These are phyloP conservation scores for Toxostoma redivivum DNA, from an alignment of 2,113 vertebrate genomes.

Conservation along the genomic window DNA sequence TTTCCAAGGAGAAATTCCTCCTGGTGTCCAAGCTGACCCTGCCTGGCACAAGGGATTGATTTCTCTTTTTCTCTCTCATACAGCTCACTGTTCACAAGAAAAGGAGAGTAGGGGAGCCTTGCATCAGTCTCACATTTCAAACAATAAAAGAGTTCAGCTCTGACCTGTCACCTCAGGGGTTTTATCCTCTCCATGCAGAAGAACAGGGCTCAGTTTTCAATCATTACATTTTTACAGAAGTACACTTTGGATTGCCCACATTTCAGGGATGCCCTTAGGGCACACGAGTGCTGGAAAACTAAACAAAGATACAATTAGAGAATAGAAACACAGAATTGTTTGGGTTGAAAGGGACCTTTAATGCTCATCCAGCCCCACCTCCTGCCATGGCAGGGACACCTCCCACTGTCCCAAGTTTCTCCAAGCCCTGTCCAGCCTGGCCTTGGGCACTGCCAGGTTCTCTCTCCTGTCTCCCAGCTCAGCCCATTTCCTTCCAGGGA, in stretches of 20 bases:
- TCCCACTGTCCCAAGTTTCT: neutral
- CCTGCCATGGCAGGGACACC: neutral
- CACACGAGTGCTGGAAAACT: neutral
- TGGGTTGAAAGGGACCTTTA: neutral
- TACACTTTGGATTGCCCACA: neutral
- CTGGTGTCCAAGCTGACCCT: neutral
- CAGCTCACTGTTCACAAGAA: neutral
- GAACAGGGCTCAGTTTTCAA: neutral
- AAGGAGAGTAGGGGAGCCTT: neutral
- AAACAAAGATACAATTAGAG: neutral
- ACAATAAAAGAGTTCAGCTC: neutral
- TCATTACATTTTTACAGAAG: neutral
- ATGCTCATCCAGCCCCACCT: neutral
- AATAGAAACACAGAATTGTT: neutral
- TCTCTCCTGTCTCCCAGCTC: neutral
- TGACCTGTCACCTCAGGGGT: neutral
- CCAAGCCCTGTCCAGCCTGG: neutral
- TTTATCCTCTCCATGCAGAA: neutral
- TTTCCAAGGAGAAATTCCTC: neutral
- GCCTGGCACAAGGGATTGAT: neutral
- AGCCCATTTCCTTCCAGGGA: neutral
- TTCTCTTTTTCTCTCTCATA: neutral
- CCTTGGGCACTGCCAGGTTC: neutral
- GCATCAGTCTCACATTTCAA: neutral
- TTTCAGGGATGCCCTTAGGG: neutral